Conservation (phyloP, 2,888 invertebrate genomes). For the Mechanitis mazaeus region DNA sequence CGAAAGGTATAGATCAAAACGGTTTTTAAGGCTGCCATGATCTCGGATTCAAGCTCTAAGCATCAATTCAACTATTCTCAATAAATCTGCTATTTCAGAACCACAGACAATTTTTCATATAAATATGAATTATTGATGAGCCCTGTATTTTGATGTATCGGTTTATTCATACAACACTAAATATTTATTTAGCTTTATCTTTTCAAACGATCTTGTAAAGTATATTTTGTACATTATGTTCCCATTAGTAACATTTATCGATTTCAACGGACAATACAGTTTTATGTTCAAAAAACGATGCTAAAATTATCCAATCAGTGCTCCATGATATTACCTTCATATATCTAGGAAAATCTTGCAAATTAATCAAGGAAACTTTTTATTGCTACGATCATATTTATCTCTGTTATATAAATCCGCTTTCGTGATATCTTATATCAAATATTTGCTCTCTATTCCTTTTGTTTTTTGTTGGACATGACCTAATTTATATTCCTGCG, state of each 20-base stretch:
- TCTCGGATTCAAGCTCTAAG: not conserved
- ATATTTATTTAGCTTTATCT: not conserved
- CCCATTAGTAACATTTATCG: not conserved
- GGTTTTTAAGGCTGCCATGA: not conserved
- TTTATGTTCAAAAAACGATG: no score
- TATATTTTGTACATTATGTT: no score
- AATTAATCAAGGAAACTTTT: constrained; percentile 27
- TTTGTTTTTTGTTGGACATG: constrained; percentile 25
- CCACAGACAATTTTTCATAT: constrained; percentile 1
- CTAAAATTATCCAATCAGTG: not conserved
- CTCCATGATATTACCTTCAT: constrained; percentile 2
- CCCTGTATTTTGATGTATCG: constrained; percentile 3
- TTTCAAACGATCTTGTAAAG: not conserved
- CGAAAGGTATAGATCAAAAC: not conserved
- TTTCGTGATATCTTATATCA: constrained; percentile 29
- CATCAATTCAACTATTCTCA: constrained; percentile 1
- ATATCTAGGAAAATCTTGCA: constrained; percentile 18
- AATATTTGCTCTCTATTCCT: constrained; percentile 26
- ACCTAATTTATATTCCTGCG: constrained; percentile 26
- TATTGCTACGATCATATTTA: constrained; percentile 21
- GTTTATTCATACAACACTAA: not conserved
- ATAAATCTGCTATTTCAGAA: constrained; percentile 1
- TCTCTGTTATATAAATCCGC: constrained; percentile 28
- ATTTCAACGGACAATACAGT: not conserved
- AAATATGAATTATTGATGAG: constrained; percentile 6